Evolutionary conservation across 2,797 vertebrate genomes (phyloP).

Genomic region (Rhinoraja longicauda): DNA sequence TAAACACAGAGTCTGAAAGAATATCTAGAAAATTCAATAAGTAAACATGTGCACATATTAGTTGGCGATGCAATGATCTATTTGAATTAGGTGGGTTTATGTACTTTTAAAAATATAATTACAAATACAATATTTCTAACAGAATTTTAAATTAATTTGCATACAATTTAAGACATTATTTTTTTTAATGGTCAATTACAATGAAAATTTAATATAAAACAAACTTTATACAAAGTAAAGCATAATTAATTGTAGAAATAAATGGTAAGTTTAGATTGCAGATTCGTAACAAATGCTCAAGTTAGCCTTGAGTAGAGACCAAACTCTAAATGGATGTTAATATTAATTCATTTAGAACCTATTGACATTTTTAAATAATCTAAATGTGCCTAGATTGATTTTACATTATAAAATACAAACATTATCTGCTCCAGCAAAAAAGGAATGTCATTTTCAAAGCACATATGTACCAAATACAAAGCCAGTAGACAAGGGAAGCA

Average conservation of each 20-base stretch:
- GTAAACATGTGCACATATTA: neutral
- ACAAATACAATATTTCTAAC: neutral
- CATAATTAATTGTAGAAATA: neutral
- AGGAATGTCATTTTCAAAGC: neutral
- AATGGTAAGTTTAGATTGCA: neutral
- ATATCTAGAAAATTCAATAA: neutral
- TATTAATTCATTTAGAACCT: neutral
- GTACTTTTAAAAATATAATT: neutral
- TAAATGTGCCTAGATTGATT: neutral
- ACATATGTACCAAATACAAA: neutral
- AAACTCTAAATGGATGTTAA: neutral
- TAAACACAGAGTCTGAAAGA: neutral
- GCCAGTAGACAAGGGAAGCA: neutral
- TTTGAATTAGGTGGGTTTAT: neutral
- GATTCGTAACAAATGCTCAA: neutral
- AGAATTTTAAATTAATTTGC: conserved; percentile 34
- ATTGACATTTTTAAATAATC: neutral
- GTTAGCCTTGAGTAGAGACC: neutral
- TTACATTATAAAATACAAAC: conserved; percentile 12
- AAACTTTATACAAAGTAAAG: neutral
- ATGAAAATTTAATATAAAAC: neutral
- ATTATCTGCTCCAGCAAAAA: neutral
- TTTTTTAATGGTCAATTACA: neutral
- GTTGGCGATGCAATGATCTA: neutral
- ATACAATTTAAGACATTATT: conserved; percentile 8